Conservation (phyloP, 2,888 invertebrate genomes). For the Thymelicus sylvestris region DNA sequence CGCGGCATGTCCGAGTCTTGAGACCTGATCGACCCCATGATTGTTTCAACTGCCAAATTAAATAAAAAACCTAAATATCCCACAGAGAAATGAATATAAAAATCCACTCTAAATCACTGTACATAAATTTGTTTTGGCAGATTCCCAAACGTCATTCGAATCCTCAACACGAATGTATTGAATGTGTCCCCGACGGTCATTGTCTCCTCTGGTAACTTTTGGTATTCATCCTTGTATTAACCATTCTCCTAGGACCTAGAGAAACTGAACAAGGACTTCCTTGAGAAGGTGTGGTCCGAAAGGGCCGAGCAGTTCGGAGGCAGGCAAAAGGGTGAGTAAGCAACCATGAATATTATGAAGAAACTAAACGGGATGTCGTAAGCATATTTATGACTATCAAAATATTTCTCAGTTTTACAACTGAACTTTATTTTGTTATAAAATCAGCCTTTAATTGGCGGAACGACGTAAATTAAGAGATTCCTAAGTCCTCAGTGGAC, state of each 20-base stretch:
- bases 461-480: too few species aligned
- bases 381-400: too few species aligned
- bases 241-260: slow-evolving; percentile 91
- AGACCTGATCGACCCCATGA: slow-evolving; percentile 25
- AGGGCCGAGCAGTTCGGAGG: slow-evolving; percentile 94
- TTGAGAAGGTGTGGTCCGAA: slow-evolving; percentile 95
- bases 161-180: slow-evolving; percentile 42
- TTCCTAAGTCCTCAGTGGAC: too few species aligned
- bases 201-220: slow-evolving; percentile 42
- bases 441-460: not conserved
- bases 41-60: slow-evolving; percentile 40
- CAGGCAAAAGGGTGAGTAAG: slow-evolving; percentile 93
- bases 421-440: not conserved
- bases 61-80: slow-evolving; percentile 14
- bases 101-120: slow-evolving; percentile 19
- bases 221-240: slow-evolving; percentile 74
- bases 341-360: slow-evolving; percentile 29
- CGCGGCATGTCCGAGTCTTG: slow-evolving; percentile 58
- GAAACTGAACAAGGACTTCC: slow-evolving; percentile 91
- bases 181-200: slow-evolving; percentile 33
- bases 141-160: slow-evolving; percentile 24
- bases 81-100: slow-evolving; percentile 9
- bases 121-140: slow-evolving; percentile 38
- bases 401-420: not conserved
- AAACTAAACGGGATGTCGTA: slow-evolving; percentile 12